phyloP scores from a whole-genome alignment of 2,113 vertebrate species.

The Mesitornis unicolor region DNA sequence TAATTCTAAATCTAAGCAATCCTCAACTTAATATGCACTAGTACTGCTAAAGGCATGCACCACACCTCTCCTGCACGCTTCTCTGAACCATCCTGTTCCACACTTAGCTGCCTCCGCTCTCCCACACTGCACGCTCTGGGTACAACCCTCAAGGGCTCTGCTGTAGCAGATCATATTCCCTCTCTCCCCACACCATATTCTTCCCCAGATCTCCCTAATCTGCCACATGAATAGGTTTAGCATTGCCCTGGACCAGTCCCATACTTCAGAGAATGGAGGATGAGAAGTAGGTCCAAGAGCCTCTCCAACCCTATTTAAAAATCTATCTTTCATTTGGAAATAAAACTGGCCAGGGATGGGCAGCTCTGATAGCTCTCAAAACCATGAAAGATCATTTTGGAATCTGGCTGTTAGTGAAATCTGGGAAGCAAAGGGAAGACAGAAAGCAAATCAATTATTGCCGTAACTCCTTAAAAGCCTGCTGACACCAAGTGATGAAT shows the following conservation, averaged over 20 bases:
- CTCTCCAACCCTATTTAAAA: background rate
- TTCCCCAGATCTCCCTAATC: background rate
- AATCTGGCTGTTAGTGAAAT: background rate
- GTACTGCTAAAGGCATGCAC: background rate
- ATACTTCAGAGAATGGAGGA: background rate
- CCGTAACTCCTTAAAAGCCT: background rate
- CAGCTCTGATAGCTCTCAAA: background rate
- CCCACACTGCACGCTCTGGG: rapidly evolving
- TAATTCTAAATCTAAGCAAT: background rate
- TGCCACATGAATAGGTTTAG: background rate
- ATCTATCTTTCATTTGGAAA: background rate
- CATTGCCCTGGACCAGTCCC: background rate
- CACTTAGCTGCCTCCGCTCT: background rate
- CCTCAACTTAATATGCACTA: background rate
- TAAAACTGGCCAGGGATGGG: background rate
- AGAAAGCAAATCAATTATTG: background rate
- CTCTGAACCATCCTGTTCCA: background rate
- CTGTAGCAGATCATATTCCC: background rate
- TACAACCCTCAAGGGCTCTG: background rate
- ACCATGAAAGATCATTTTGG: background rate
- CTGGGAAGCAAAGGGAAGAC: background rate
- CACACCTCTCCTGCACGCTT: background rate
- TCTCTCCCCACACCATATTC: background rate
- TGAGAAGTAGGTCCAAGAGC: background rate
- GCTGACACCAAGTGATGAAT: background rate